Evolutionary conservation across 2,888 invertebrate genomes (phyloP), one percentile per base, ranked within the genome.

Genomic region (Charanyca ferruginea): DNA sequence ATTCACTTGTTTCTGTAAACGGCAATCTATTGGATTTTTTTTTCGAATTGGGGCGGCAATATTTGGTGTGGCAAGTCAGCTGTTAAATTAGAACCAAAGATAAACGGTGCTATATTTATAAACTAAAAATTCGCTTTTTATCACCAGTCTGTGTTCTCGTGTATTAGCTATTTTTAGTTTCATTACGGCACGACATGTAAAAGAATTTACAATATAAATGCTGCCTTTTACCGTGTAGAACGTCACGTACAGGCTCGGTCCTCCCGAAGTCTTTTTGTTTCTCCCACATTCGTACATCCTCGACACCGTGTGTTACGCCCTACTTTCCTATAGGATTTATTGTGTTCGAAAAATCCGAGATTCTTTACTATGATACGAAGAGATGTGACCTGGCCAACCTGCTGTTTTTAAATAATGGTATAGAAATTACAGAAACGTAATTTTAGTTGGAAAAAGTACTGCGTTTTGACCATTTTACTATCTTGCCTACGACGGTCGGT

Each of bases 141-240:
- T 35, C 7, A 11, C 38, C 0, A 22, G 8, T 16, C n/a, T 3
- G 23, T 41, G 20, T n/a, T 25, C 23, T 57, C 32, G 0, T 32
- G 48, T 20, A 58, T 58, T 35, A n/a, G 48, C 42, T 35, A 42
- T 13, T 47, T 38, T 38, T 38, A 16, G 38, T 45, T 23, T 55
- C 2, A 48, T 41, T 23, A 32, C 1, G n/a, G 23, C 18, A 32
- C 20, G 8, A 9, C 2, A 20, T 28, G 47, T 41, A 47, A 23
- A 48, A 42, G 7, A 44, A 28, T 9, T 32, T 25, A 25, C 20
- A 13, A n/a, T 41, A 8, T 16, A 38, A n/a, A 13, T 20, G 57
- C 2, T 7, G 7, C 5, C 0, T 4, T 28, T 47, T 66, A 0
- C 5, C 9, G 2, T 20, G 38, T 28, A 61, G 11, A 22, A 28